phyloP scores from a whole-genome alignment of 2,888 invertebrate species.

The Cosmopolites sordidus region DNA sequence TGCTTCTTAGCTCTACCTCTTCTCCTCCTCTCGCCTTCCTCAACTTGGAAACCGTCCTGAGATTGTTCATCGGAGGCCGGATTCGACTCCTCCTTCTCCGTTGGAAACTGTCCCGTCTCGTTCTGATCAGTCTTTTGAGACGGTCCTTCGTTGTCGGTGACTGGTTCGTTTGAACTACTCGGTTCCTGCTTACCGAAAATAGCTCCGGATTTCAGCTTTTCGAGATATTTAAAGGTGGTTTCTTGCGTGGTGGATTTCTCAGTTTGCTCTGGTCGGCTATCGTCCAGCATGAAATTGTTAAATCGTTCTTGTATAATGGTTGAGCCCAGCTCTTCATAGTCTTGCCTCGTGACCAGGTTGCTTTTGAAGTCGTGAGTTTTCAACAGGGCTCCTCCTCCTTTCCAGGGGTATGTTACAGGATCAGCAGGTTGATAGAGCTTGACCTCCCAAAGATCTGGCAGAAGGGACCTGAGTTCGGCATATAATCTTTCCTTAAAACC shows the following conservation, averaged over 20 bases:
- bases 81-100: slow-evolving; percentile 13
- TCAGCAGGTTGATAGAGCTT: slow-evolving; percentile 66
- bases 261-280: slow-evolving; percentile 20
- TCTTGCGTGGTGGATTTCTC: slow-evolving; percentile 14
- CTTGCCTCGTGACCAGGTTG: slow-evolving; percentile 71
- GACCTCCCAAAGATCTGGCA: slow-evolving; percentile 74
- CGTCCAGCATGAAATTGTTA: slow-evolving; percentile 46
- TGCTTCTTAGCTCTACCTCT: neutral
- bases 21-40: slow-evolving; percentile 10
- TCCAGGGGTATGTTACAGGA: slow-evolving; percentile 83
- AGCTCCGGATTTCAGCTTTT: slow-evolving; percentile 29
- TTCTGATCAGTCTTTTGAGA: neutral
- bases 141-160: neutral
- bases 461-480: slow-evolving; percentile 72
- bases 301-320: slow-evolving; percentile 55
- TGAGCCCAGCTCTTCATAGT: slow-evolving; percentile 85
- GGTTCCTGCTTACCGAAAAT: slow-evolving; percentile 34
- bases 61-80: slow-evolving; percentile 12
- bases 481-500: slow-evolving; percentile 78
- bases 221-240: slow-evolving; percentile 29
- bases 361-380: slow-evolving; percentile 69
- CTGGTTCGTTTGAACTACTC: neutral
- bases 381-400: slow-evolving; percentile 76
- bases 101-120: neutral
- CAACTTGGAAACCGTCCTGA: slow-evolving; percentile 14